Base-by-base conservation (phyloP, 1,140 invertebrate species). In the Capitella teleta region DNA sequence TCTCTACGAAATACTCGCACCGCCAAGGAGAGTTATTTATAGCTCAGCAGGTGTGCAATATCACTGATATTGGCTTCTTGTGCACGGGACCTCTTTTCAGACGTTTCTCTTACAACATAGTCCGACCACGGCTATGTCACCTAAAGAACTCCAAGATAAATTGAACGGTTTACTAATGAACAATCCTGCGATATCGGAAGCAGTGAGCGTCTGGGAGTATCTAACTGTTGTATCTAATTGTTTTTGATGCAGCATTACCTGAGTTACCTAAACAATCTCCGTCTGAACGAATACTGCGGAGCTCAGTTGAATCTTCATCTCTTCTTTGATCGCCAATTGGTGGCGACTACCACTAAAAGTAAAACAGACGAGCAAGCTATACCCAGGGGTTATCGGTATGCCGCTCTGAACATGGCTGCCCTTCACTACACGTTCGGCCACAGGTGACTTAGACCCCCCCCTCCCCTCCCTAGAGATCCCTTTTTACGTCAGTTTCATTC, bases 171-270 rank as follows among this genome's bases (percentile, higher is more conserved):
- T 93, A 37, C 77, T 89, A 34, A 77, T 79, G 59, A 80, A 82
- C 54, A 85, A 86, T 73, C 86, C 86, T 16, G 81, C 87, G 44
- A 80, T 85, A 64, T 80, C 85, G 10, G 86, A 89, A 74, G 82
- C 86, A 10, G 71, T 72, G 58, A 63, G 66, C 62, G 18, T 14
- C 3, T 30, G 2, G n/a, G n/a, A n/a, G n/a, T n/a, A n/a, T n/a
- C n/a, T n/a, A n/a, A n/a, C n/a, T n/a, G n/a, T n/a, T n/a, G n/a
- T n/a, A n/a, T n/a, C n/a, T n/a, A n/a, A n/a, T n/a, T n/a, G n/a
- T n/a, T n/a, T n/a, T n/a, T n/a, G n/a, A n/a, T n/a, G n/a, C 70
- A 89, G 81, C 86, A 93, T 77, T 93, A 86, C 64, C 73, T 95
- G 25, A 87, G 84, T 60, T 95, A 89, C 64, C 72, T 94, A 57